Evolutionary conservation across 2,888 invertebrate genomes (phyloP), one percentile per base, ranked within the genome.

Genomic region (Exephanes ischioxanthus): DNA sequence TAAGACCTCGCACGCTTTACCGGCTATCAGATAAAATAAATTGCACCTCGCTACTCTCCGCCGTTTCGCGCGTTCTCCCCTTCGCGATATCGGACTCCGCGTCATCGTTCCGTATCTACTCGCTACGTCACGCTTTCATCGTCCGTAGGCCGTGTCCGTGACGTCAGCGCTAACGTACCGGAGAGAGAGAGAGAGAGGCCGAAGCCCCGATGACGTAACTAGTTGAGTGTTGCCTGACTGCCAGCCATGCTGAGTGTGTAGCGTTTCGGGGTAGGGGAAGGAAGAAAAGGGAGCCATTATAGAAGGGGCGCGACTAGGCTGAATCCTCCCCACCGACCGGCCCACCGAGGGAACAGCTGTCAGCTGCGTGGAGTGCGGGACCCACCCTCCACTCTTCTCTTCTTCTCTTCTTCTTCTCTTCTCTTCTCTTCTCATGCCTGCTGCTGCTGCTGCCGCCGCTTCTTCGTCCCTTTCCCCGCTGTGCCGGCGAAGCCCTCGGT

Each of bases 251-350:
- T 93, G 93, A 72, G 85, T 85, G 79, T 77, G 53, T 16, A 51
- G 45, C 70, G 85, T 67, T 63, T 51, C 53, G 80, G 68, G 89
- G 93, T 92, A 92, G 92, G 93, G 93, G 93, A 92, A 93, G 92
- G 93, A 93, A 93, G 93, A 93, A 94, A 94, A 93, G 93, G 94
- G 93, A 94, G 94, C 93, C 94, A 94, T 94, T 94, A 94, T 94
- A 93, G 94, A 94, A 94, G 94, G 94, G 94, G 94, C 94, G 94
- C 94, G 94, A 93, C 94, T 94, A 94, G 94, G 93, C 92, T 93
- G 94, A 93, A 94, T 94, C 94, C 94, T 94, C 93, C 94, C 93
- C 92, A 90, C 94, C 93, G 92, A 92, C 92, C 94, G 93, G 93
- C 94, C 93, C 93, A 93, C 93, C 93, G 92, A 92, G 92, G 93